phyloP scores from a whole-genome alignment of 2,113 vertebrate genomes.

The Hydrolagus affinis region DNA sequence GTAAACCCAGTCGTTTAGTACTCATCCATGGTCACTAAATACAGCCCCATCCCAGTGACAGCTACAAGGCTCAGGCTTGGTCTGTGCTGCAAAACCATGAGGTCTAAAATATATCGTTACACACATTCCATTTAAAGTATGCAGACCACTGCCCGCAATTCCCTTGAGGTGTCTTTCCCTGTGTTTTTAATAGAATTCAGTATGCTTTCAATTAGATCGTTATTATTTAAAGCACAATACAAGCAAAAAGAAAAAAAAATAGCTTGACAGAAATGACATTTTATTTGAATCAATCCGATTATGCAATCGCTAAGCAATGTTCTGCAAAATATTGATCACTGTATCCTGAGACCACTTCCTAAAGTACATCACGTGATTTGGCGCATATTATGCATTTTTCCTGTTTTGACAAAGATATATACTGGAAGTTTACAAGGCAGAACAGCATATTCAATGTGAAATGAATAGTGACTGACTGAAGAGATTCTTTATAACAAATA shows the following conservation, averaged over 20 bases:
- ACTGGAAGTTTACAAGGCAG: not conserved
- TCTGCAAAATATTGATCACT: constrained; percentile 17
- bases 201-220: constrained; percentile 21
- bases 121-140: constrained; percentile 27
- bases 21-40: not conserved
- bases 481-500: not conserved
- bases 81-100: not conserved
- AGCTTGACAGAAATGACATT: not conserved
- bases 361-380: not conserved
- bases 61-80: not conserved
- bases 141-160: constrained; percentile 1
- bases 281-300: not conserved
- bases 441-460: not conserved
- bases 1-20: not conserved
- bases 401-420: constrained; percentile 2
- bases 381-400: not conserved
- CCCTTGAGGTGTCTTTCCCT: constrained; percentile 13
- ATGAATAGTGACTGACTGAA: not conserved
- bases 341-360: constrained; percentile 4
- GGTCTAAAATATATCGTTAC: constrained; percentile 3
- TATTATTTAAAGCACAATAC: constrained; percentile 12
- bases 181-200: constrained; percentile 19
- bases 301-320: not conserved
- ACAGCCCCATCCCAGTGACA: not conserved
- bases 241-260: constrained; percentile 7